A percentile compares a stretch with the other conserved stretches of the same genome.
Evolutionary conservation across 2,797 vertebrate genomes (phyloP).

Genomic region (Cossypha dichroa): DNA sequence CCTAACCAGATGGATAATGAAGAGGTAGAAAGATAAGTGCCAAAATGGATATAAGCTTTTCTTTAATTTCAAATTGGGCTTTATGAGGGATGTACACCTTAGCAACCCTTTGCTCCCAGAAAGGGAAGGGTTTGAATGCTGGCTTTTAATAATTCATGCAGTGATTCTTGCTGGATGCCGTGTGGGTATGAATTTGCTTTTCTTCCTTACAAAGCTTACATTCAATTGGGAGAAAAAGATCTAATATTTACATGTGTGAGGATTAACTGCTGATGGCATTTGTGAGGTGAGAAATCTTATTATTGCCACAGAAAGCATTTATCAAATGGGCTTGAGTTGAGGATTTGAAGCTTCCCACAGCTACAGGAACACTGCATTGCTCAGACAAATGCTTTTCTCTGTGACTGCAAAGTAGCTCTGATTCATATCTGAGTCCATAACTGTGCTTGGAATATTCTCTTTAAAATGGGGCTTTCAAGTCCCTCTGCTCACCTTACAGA

Average conservation of each 20-base stretch:
- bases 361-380: not conserved
- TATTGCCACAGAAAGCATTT: not conserved
- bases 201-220: slow-evolving; percentile 19
- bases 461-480: not conserved
- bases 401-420: not conserved
- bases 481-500: not conserved
- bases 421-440: not conserved
- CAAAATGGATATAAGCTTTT: not conserved
- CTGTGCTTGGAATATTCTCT: not conserved
- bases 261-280: slow-evolving; percentile 8
- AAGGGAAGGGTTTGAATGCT: not conserved
- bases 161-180: not conserved
- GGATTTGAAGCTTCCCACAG: slow-evolving; percentile 3
- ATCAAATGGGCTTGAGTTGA: not conserved
- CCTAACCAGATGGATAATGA: not conserved
- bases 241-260: slow-evolving; percentile 51
- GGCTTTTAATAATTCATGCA: slow-evolving; percentile 46
- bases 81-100: not conserved
- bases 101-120: not conserved
- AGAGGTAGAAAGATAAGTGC: not conserved
- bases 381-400: not conserved
- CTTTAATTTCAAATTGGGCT: not conserved
- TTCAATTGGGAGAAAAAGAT: slow-evolving; percentile 19
- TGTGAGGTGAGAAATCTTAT: slow-evolving; percentile 22
- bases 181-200: slow-evolving; percentile 14